These are phyloP conservation scores for Acanthopagrus latus DNA, from an alignment of 2,797 vertebrate genomes.

Conservation along the genomic window DNA sequence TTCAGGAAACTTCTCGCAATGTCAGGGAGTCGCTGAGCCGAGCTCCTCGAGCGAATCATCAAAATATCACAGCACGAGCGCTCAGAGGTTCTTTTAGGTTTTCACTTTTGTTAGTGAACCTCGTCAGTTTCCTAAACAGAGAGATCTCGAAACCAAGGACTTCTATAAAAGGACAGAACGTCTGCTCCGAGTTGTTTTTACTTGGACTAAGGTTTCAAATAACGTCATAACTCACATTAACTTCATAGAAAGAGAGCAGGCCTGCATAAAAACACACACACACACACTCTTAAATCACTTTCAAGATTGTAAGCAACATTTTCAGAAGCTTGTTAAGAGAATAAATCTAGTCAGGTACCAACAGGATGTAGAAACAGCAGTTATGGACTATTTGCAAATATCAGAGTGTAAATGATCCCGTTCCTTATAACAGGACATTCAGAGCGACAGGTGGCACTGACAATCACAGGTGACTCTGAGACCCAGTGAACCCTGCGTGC, in stretches of 20 bases:
- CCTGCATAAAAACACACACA: not conserved
- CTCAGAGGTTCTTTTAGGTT: not conserved
- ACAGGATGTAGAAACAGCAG: not conserved
- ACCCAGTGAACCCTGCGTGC: not conserved
- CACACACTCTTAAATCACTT: too few relatives aligned
- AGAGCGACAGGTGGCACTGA: slow-evolving; percentile 11
- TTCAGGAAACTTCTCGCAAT: not conserved
- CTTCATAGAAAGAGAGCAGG: not conserved
- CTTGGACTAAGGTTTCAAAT: not conserved
- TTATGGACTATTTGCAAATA: not conserved
- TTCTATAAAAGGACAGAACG: slow-evolving; percentile 43
- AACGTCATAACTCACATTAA: not conserved
- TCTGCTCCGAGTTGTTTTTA: not conserved
- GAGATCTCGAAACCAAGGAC: not conserved
- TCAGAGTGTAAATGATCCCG: not conserved
- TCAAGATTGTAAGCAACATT: not conserved
- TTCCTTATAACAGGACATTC: not conserved
- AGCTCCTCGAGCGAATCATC: not conserved
- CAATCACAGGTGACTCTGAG: slow-evolving; percentile 15
- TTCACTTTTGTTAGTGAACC: slow-evolving; percentile 19
- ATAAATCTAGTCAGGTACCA: not conserved
- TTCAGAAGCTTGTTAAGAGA: not conserved
- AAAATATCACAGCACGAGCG: not conserved
- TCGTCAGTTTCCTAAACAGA: slow-evolving; percentile 55
- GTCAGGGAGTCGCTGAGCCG: not conserved